Conservation (phyloP, 35 echinoderm and acorn worm genomes). For the Hemicentrotus pulcherrimus region DNA sequence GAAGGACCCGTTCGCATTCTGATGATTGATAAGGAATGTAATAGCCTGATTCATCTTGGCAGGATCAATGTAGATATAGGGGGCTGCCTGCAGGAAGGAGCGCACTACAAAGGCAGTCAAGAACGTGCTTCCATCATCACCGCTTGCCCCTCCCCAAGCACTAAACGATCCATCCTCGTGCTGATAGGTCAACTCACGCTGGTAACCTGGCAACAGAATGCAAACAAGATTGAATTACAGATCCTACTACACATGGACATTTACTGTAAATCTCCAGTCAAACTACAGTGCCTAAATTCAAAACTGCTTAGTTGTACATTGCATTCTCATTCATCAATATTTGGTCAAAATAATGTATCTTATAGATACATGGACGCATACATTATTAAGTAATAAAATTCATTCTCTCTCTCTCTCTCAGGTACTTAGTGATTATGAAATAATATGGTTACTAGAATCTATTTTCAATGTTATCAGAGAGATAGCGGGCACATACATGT, state of each 20-base stretch:
- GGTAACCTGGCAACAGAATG: conserved; percentile 63
- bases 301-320: too few relatives aligned
- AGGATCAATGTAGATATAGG: conserved; percentile 77
- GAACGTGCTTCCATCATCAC: conserved; percentile 83
- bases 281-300: too few relatives aligned
- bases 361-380: too few relatives aligned
- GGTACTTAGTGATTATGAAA: too few relatives aligned
- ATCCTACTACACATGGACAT: not conserved
- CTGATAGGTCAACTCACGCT: conserved; percentile 81
- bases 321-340: too few relatives aligned
- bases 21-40: conserved; percentile 46
- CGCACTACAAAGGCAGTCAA: conserved; percentile 93
- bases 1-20: conserved; percentile 62
- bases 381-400: too few relatives aligned
- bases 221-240: not conserved
- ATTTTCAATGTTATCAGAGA: too few relatives aligned
- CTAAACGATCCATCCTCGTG: conserved; percentile 85
- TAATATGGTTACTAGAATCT: too few relatives aligned
- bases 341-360: too few relatives aligned
- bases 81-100: conserved; percentile 71
- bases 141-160: conserved; percentile 77
- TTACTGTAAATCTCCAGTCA: too few relatives aligned
- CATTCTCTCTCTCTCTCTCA: too few relatives aligned
- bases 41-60: conserved; percentile 44
- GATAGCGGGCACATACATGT: too few relatives aligned